Conservation (phyloP, 1,140 invertebrate species). For the Drosophila mayri region DNA sequence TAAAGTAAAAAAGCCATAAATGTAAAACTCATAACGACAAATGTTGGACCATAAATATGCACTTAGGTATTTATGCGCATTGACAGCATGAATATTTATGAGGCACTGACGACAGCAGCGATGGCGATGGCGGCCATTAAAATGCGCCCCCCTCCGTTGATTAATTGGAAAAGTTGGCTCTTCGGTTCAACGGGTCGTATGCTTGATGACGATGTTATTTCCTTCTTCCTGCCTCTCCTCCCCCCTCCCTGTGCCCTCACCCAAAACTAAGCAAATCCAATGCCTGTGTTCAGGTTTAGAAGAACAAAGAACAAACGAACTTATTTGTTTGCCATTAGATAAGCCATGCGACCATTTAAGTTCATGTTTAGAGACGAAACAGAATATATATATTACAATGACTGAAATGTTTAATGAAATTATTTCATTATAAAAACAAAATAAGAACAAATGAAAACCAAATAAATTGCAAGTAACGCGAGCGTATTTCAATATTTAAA, state of each 20-base stretch:
- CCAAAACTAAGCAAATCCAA: conserved; percentile 75
- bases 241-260: conserved; percentile 1
- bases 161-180: conserved; percentile 69
- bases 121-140: conserved; percentile 37
- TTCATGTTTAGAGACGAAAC: conserved; percentile 40
- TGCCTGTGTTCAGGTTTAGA: conserved; percentile 46
- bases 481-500: conserved; percentile 64
- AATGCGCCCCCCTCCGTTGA: conserved; percentile 56
- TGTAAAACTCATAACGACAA: conserved; percentile 60
- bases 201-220: conserved; percentile 30
- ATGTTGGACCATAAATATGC: conserved; percentile 61
- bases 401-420: conserved; percentile 80
- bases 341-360: conserved; percentile 47
- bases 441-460: conserved; percentile 21
- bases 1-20: conserved; percentile 57
- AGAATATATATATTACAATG: conserved; percentile 50
- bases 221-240: conserved; percentile 1
- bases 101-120: conserved; percentile 33
- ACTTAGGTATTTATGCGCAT: conserved; percentile 61
- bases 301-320: conserved; percentile 35
- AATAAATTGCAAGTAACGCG: conserved; percentile 53
- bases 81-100: conserved; percentile 73
- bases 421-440: conserved; percentile 66
- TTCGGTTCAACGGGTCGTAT: conserved; percentile 46
- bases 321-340: conserved; percentile 45